phyloP scores from a whole-genome alignment of 1,140 invertebrate genomes.

The Dinothrombium tinctorium region DNA sequence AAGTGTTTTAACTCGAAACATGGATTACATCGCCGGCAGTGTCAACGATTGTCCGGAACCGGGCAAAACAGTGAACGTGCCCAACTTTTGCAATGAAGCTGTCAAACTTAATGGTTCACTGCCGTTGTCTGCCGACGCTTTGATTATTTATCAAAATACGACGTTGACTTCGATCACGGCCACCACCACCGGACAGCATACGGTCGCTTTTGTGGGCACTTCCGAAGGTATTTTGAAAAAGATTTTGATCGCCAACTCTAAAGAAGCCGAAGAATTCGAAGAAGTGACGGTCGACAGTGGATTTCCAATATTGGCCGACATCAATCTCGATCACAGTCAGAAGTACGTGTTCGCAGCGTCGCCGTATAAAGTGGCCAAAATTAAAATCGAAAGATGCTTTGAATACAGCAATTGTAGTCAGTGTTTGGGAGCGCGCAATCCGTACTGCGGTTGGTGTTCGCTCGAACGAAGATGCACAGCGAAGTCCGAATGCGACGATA shows the following conservation, averaged over 20 bases:
- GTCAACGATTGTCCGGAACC: conserved; percentile 64
- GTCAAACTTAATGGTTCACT: conserved; percentile 68
- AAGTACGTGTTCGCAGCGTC: conserved; percentile 48
- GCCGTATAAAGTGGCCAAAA: conserved; percentile 49
- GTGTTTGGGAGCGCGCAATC: conserved; percentile 76
- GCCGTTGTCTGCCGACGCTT: conserved; percentile 45
- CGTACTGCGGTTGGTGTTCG: conserved; percentile 95
- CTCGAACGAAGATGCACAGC: conserved; percentile 74
- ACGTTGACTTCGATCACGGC: conserved; percentile 40
- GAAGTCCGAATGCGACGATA: conserved; percentile 62
- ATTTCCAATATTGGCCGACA: conserved; percentile 52
- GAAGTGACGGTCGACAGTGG: conserved; percentile 41
- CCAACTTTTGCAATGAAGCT: conserved; percentile 75
- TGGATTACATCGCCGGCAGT: conserved; percentile 67
- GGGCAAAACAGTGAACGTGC: too few species aligned
- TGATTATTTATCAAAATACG: conserved; percentile 41
- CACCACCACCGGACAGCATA: conserved; percentile 52
- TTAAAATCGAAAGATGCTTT: conserved; percentile 73
- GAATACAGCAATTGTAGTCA: conserved; percentile 72
- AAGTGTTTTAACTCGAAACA: conserved; percentile 63
- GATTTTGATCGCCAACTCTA: conserved; percentile 28
- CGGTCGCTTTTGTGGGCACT: conserved; percentile 73
- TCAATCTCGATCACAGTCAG: conserved; percentile 45
- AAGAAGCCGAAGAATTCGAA: conserved; percentile 37
- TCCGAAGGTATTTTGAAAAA: conserved; percentile 45